A percentile compares a stretch with the other conserved stretches of the same genome.
Conservation (phyloP, 2,113 vertebrate genomes). For the Corapipo altera region DNA sequence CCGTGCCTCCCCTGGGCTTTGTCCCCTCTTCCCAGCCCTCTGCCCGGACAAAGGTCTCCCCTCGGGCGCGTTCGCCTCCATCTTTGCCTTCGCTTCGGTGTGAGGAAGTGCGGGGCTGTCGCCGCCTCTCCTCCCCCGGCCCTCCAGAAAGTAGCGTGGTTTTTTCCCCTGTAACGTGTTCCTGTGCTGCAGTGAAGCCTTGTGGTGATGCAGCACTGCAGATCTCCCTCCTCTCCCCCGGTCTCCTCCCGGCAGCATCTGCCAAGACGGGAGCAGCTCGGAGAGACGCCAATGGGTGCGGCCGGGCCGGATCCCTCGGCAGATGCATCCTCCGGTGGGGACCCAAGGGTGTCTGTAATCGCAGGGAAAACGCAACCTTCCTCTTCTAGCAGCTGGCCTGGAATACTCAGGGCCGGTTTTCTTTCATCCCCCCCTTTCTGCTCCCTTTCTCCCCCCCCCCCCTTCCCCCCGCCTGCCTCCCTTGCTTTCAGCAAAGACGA, state of each 20-base stretch:
- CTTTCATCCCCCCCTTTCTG: neutral
- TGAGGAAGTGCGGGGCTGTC: rapidly evolving
- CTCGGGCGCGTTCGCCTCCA: neutral
- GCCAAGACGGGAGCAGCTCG: slow-evolving; percentile 49
- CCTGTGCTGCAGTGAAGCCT: slow-evolving; percentile 34
- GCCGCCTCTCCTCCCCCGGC: neutral
- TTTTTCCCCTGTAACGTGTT: neutral
- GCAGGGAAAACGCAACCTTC: neutral
- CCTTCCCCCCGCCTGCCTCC: neutral
- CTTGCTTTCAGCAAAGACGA: neutral
- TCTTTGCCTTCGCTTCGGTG: neutral
- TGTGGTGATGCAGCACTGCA: slow-evolving; percentile 58
- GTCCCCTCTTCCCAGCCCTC: slow-evolving; percentile 17
- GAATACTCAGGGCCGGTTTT: neutral
- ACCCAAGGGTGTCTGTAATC: neutral
- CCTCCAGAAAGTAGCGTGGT: neutral
- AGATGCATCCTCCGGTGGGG: slow-evolving; percentile 19
- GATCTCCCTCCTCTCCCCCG: slow-evolving; percentile 29
- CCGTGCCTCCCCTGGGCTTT: neutral
- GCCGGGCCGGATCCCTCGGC: neutral
- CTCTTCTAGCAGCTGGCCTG: neutral
- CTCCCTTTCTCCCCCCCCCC: neutral
- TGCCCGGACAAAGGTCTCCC: neutral
- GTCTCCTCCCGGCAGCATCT: slow-evolving; percentile 22
- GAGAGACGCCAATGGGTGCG: slow-evolving; percentile 45